Evolutionary conservation across 2,113 vertebrate genomes (phyloP).

Genomic region (Megaleporinus macrocephalus): DNA sequence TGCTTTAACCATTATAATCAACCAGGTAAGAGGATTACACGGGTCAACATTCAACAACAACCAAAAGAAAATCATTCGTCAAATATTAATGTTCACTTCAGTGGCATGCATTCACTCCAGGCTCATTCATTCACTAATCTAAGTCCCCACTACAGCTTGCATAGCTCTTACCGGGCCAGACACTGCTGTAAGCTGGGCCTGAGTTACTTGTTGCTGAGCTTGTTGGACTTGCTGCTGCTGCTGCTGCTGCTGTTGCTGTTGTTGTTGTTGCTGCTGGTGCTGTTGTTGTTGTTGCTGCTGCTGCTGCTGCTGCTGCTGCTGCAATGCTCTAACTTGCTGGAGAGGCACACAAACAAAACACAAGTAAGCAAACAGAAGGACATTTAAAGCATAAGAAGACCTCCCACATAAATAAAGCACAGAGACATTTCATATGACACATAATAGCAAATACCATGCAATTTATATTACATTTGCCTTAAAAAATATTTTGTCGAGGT

Average conservation of each 20-base stretch:
- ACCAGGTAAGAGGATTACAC: conserved; percentile 13
- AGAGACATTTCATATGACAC: too few relatives aligned
- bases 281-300: conserved; percentile 70
- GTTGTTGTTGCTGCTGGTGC: conserved; percentile 81
- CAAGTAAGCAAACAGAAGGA: conserved; percentile 39
- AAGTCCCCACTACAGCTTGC: neutral
- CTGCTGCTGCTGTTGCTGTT: conserved; percentile 77
- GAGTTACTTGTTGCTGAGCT: conserved; percentile 59
- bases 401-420: neutral
- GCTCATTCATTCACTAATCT: conserved; percentile 16
- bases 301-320: conserved; percentile 81
- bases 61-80: conserved; percentile 28
- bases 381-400: neutral
- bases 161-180: conserved; percentile 85
- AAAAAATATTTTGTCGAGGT: neutral
- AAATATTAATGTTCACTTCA: conserved; percentile 32
- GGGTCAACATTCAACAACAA: conserved; percentile 15
- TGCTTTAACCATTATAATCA: conserved; percentile 21
- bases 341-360: conserved; percentile 33
- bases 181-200: conserved; percentile 67
- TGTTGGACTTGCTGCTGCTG: conserved; percentile 76
- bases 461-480: neutral
- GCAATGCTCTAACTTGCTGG: conserved; percentile 72
- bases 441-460: neutral
- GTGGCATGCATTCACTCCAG: conserved; percentile 65